phyloP scores from a whole-genome alignment of 2,113 vertebrate genomes.

The Hemicordylus capensis region DNA sequence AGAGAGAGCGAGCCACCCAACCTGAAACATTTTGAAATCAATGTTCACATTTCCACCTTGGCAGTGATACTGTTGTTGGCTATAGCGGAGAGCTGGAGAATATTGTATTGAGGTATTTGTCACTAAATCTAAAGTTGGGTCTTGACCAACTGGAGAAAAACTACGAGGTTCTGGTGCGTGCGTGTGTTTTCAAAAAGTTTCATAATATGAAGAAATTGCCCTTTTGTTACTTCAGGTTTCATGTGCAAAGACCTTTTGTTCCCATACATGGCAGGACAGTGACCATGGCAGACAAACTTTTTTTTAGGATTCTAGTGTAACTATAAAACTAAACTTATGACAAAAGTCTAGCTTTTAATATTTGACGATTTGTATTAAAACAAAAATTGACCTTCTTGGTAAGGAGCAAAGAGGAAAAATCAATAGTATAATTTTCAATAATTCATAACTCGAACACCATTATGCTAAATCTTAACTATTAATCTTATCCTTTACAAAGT shows the following conservation, averaged over 20 bases:
- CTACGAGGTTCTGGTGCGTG: neutral
- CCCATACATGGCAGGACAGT: neutral
- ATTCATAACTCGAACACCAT: conserved; percentile 83
- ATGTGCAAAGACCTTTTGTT: conserved; percentile 29
- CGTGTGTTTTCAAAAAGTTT: conserved; percentile 64
- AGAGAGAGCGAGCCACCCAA: neutral
- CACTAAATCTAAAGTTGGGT: conserved; percentile 62
- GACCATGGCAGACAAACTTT: no score
- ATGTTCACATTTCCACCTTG: conserved; percentile 17
- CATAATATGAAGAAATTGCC: conserved; percentile 53
- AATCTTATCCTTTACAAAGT: conserved; percentile 88
- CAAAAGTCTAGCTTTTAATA: conserved; percentile 77
- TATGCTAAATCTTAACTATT: conserved; percentile 85
- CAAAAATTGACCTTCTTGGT: conserved; percentile 82
- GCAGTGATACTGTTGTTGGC: neutral
- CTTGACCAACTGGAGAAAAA: conserved; percentile 55
- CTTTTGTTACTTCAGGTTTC: conserved; percentile 57
- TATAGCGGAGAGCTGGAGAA: neutral
- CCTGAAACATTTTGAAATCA: neutral
- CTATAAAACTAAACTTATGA: conserved; percentile 74
- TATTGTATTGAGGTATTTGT: neutral
- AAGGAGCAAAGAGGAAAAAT: conserved; percentile 70
- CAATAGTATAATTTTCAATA: conserved; percentile 85
- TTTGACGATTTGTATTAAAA: conserved; percentile 83
- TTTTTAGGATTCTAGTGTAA: conserved; percentile 66